These are phyloP conservation scores for Mesorhabditis sp. DNA, from an alignment of 2,888 invertebrate genomes.

Conservation along the genomic window DNA sequence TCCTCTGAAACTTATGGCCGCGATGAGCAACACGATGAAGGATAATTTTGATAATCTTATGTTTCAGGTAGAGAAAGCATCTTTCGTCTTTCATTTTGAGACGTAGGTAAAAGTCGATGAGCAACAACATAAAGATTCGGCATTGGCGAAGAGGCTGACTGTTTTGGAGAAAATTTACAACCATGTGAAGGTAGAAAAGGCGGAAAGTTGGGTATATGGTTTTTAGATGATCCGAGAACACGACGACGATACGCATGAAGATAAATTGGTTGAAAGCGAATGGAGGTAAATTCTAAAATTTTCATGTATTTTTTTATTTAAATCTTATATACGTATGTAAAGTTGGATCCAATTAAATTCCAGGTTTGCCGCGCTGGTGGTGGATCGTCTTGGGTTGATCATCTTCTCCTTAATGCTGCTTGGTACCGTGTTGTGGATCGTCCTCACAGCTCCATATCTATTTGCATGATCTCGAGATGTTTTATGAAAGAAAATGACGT, in stretches of 20 bases:
- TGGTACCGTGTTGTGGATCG: constrained; percentile 31
- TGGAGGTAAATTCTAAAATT: constrained; percentile 24
- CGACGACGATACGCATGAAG: constrained; percentile 47
- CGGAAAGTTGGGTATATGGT: neutral
- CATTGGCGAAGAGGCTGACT: constrained; percentile 29
- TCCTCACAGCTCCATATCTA: constrained; percentile 46
- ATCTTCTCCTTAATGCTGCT: constrained; percentile 40
- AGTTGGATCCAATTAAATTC: neutral
- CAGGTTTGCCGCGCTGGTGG: constrained; percentile 48
- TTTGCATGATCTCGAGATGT: constrained; percentile 23
- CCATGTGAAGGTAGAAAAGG: constrained; percentile 40
- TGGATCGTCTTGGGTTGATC: constrained; percentile 46
- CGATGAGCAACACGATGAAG: constrained; percentile 33
- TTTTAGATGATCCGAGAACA: constrained; percentile 49
- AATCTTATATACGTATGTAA: neutral
- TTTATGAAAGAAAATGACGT: neutral
- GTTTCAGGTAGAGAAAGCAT: constrained; percentile 25
- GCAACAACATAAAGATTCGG: constrained; percentile 21
- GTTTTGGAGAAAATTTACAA: constrained; percentile 46
- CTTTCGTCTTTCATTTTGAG: constrained; percentile 12
- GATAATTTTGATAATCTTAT: constrained; percentile 42
- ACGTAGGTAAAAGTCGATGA: constrained; percentile 9
- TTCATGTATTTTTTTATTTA: neutral
- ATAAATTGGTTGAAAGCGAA: constrained; percentile 37
- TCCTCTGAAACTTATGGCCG: constrained; percentile 31